Evolutionary conservation across 2,113 vertebrate species (phyloP).

Genomic region (Eupsittula cactorum): DNA sequence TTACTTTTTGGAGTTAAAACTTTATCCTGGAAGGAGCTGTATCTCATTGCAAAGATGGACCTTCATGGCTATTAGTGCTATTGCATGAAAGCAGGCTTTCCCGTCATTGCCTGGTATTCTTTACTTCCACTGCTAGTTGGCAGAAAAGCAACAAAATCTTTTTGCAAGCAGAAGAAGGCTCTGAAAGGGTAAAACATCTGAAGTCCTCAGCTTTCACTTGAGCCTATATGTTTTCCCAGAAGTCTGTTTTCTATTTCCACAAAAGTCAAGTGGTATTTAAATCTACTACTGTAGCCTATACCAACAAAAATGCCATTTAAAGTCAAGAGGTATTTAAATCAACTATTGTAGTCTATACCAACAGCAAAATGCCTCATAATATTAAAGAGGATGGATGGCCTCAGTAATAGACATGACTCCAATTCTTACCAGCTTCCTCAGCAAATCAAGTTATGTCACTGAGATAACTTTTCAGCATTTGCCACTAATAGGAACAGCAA

Average conservation of each 20-base stretch:
- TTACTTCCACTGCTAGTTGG: not conserved
- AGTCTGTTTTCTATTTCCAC: not conserved
- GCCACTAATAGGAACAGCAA: not conserved
- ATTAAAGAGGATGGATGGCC: not conserved
- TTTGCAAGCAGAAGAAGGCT: not conserved
- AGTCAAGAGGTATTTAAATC: not conserved
- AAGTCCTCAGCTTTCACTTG: not conserved
- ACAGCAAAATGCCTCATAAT: not conserved
- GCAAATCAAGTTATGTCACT: constrained; percentile 35
- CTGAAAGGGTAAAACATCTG: not conserved
- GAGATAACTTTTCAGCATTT: constrained; percentile 29
- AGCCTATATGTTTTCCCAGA: not conserved
- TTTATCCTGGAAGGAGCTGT: not conserved
- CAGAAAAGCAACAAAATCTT: not conserved
- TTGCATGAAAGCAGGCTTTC: not conserved
- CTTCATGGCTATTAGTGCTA: not conserved
- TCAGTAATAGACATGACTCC: not conserved
- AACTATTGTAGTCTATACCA: not conserved
- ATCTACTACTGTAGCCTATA: not conserved
- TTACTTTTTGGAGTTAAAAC: not conserved
- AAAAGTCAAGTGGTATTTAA: not conserved
- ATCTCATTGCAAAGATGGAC: not conserved
- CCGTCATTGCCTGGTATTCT: not conserved
- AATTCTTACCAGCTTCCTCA: constrained; percentile 21
- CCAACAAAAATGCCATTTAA: not conserved